Base-by-base conservation (phyloP, 2,888 invertebrate species). In the Parelbella ahira region DNA sequence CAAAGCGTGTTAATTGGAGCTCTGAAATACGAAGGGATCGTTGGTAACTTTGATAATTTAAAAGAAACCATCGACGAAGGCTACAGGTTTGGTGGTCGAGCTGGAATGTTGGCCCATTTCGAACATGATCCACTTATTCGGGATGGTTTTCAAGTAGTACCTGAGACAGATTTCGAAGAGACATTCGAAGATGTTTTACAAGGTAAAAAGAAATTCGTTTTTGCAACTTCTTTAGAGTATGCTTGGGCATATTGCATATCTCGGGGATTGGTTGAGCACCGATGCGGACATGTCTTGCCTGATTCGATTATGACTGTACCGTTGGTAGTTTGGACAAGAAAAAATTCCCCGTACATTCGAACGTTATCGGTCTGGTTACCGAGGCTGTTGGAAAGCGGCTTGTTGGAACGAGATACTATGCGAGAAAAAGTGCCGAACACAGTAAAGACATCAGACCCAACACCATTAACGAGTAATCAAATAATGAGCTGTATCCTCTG, bases 1-100 rank as follows among this genome's bases (percentile, higher is more conserved):
- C 80, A 81, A 50, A 80, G 78, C 42, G 78, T 80, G 2, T 56
- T 82, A 2, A 80, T 81, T 23, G 72, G 74, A 7, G 75, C 80
- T 3, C 32, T 81, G 2, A 80, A 81, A 54, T 74, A 73, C 0
- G 78, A 82, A 2, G 58, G 60, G 0, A 32, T 66, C 1, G 54
- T 64, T 0, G 81, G 75, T 0, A 70, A 72, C 29, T 81, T 73
- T 21, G 56, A 52, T 0, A 67, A 66, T 44, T 53, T 80, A 6
- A 64, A 64, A 42, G 78, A 79, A 54, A 62, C 68, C 4, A 42
- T 71, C 1, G 63, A 64, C 7, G 49, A 60, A 6, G 79, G 78
- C 0, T 78, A 72, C 43, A 50, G 53, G 12, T 68, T 78, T 8
- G 81, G 79, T 5, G 81, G 80, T 0, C 59, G 69, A 29, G 65